These are phyloP conservation scores for Synchiropus splendidus DNA, from an alignment of 2,113 vertebrate species.

Conservation along the genomic window DNA sequence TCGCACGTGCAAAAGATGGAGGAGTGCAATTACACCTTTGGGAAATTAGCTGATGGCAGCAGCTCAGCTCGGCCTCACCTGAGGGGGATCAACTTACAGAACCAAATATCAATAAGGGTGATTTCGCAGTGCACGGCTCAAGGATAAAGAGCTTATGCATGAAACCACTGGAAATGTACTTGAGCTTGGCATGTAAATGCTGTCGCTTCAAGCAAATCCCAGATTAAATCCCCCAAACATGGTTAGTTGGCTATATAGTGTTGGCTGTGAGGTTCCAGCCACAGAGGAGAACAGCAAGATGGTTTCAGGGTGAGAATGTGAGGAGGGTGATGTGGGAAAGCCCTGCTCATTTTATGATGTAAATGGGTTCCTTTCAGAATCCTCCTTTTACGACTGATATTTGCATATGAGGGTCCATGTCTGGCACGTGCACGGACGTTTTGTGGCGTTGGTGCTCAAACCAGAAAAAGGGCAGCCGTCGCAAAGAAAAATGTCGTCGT, in stretches of 20 bases:
- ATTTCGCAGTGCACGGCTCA: conserved; percentile 38
- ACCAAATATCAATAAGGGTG: conserved; percentile 55
- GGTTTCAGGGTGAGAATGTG: not conserved
- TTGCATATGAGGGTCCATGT: too few relatives aligned
- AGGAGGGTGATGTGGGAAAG: conserved; percentile 8
- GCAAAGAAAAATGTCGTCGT: too few relatives aligned
- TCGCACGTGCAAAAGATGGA: not conserved
- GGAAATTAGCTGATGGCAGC: conserved; percentile 48
- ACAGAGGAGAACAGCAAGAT: conserved; percentile 10
- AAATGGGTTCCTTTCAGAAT: conserved; percentile 10
- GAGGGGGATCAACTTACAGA: conserved; percentile 37
- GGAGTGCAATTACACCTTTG: conserved; percentile 33
- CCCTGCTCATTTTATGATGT: conserved; percentile 12
- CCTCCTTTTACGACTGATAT: too few relatives aligned
- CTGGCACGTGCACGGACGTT: too few relatives aligned
- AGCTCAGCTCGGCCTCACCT: conserved; percentile 39
- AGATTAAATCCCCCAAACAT: conserved; percentile 41
- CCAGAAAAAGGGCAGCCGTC: too few relatives aligned
- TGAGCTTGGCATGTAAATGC: conserved; percentile 39
- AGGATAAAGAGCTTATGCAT: conserved; percentile 55
- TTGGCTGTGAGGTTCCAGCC: conserved; percentile 23
- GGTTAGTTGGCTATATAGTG: conserved; percentile 38
- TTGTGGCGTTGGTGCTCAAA: too few relatives aligned
- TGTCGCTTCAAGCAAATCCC: conserved; percentile 52
- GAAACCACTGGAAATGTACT: conserved; percentile 53